Base-by-base conservation (phyloP, 2,888 invertebrate genomes). In the Caenorhabditis sp. region DNA sequence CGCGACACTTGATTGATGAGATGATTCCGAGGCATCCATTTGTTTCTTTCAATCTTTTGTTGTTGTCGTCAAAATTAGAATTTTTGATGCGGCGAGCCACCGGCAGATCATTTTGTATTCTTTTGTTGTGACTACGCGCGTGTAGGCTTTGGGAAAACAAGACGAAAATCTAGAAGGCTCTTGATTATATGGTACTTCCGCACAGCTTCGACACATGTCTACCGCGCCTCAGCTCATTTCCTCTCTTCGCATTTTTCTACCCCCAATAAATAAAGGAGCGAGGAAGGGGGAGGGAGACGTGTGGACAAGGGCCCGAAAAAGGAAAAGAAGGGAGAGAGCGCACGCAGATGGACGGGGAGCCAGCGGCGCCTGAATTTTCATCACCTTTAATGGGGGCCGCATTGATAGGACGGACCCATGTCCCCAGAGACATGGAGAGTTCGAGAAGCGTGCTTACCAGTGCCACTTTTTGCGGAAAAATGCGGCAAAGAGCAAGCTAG, bases 331-430 rank as follows among this genome's bases (percentile, higher is more conserved):
- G 26, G 22, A 48, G 13, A 39, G 22, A n/a, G 7, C 15, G 32
- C 24, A 24, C 8, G 26, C n/a, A 37, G 26, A 52, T 30, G 30
- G 37, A 22, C 41, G 20, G 37, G 26, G 48, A 39, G 52, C 52
- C 37, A 37, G 37, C 53, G 22, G 24, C 39, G 53, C 50, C 70
- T 45, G 53, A 66, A 74, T 74, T 75, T 75, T 70, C 75, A 75
- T 75, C 75, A 70, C 75, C 75, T 75, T 70, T 70, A 75, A 75
- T 75, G 75, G 75, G 58, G 43, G 45, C 24, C 50, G 45, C 46
- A 56, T 56, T 62, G 61, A 62, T 70, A 70, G 68, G 24, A 52
- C 41, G 22, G 17, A 13, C 43, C 24, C 20, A 50, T 59, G 45
- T 70, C 70, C 70, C 70, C 13, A 2, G 70, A 59, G 70, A 59